Base-by-base conservation (phyloP, 2,113 vertebrate species). In the Oncorhynchus tshawytscha region DNA sequence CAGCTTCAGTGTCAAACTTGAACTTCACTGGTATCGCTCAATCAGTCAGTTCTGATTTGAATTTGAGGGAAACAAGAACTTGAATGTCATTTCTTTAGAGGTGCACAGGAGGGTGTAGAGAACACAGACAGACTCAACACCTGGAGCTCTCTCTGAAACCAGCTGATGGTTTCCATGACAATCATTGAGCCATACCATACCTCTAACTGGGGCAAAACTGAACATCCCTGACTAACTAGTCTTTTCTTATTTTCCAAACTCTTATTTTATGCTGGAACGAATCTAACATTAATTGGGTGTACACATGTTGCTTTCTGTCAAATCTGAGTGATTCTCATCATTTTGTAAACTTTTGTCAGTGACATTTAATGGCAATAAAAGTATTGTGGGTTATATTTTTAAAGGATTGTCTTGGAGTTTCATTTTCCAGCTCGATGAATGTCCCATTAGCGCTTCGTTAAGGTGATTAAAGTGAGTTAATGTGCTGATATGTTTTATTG, bases 341-440 rank as follows among this genome's bases (percentile, higher is more conserved):
- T 90, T 85, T 84, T 90, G 85, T 93, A 83, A 85, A 88, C 94
- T 92, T 93, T 90, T 95, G 92, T 94, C 91, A 86, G 89, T 93
- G 85, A 89, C 89, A 88, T 91, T 91, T 84, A 89, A 93, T 90
- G 86, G 91, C 93, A 97, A 96, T 97, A 96, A 98, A 96, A 94
- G 92, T 95, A 95, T 95, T 95, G 94, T 96, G 95, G 94, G 93
- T 96, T 95, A 94, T 88, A 72, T 82, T 88, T 82, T 82, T 92
- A 91, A 45, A 89, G 48, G 64, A 66, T 70, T 78, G 70, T 77
- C 71, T 72, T 66, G 78, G 49, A 71, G 64, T 79, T 67, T 82
- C 59, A 67, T 25, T 79, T 73, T 59, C 67, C 34, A 69, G 13
- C 76, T 1, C 31, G 25, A 16, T 60, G 18, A 27, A 69, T 59